A percentile compares a stretch with the other conserved stretches of the same genome.
Evolutionary conservation across 1,140 invertebrate species (phyloP).

Genomic region (Daktulosphaira vitifoliae): DNA sequence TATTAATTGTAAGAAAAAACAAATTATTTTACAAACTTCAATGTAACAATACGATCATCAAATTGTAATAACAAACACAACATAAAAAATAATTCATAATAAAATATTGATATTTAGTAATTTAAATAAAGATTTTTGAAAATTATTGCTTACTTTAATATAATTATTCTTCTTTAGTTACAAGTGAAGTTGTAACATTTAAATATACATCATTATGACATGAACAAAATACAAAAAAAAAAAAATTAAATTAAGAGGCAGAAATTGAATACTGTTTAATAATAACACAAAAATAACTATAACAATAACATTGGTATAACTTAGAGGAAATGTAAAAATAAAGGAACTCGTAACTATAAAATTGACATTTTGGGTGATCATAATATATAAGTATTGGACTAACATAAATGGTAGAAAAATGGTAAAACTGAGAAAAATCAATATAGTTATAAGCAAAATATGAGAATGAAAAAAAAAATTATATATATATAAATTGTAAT

Average conservation of each 20-base stretch:
- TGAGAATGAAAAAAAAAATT: too few species aligned
- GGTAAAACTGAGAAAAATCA: background rate
- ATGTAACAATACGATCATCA: background rate
- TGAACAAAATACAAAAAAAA: conserved; percentile 5
- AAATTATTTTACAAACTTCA: background rate
- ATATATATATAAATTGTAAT: too few species aligned
- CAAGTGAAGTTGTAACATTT: background rate
- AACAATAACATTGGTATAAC: background rate
- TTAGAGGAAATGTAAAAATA: conserved; percentile 1
- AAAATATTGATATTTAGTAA: conserved; percentile 7
- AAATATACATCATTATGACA: background rate
- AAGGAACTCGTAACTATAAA: conserved; percentile 31
- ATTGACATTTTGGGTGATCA: conserved; percentile 22
- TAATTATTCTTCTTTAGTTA: background rate
- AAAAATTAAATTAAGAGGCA: conserved; percentile 4
- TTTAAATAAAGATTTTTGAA: background rate
- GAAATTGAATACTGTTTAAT: conserved; percentile 18
- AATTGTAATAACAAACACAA: conserved; percentile 21
- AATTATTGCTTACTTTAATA: conserved; percentile 12
- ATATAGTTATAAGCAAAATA: too few species aligned
- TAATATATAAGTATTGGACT: conserved; percentile 16
- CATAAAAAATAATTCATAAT: conserved; percentile 14
- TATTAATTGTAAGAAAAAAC: conserved; percentile 26
- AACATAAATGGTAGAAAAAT: conserved; percentile 11
- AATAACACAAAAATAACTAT: background rate